These are phyloP conservation scores for Acipenser oxyrinchus DNA, from an alignment of 2,797 vertebrate genomes.

Conservation along the genomic window DNA sequence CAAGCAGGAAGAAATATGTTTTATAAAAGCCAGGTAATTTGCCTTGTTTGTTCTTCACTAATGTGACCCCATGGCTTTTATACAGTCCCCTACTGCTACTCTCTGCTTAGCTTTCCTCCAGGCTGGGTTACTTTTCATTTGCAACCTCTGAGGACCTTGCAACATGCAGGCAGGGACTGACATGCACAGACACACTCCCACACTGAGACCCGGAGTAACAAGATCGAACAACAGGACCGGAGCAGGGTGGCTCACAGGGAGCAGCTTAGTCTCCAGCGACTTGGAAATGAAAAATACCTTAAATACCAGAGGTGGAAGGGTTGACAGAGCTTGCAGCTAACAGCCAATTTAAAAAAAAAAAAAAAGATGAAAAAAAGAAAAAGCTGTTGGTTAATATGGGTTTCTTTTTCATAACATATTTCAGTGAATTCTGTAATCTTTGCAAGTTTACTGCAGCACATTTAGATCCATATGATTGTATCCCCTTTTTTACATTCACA, in stretches of 20 bases:
- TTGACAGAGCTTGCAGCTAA: not conserved
- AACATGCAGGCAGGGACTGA: too few species aligned
- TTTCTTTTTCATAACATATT: constrained; percentile 17
- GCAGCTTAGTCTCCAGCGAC: not conserved
- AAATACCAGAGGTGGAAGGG: constrained; percentile 13
- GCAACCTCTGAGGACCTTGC: too few species aligned
- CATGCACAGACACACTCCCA: not conserved
- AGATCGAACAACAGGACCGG: not conserved
- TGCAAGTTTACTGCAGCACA: constrained; percentile 9
- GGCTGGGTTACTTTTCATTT: too few species aligned
- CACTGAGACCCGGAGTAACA: not conserved
- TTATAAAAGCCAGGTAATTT: too few species aligned
- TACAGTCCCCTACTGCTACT: too few species aligned
- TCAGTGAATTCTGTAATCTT: constrained; percentile 10
- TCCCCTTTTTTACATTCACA: constrained; percentile 24
- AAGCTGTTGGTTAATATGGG: constrained; percentile 13
- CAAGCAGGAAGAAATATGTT: too few species aligned
- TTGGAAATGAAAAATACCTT: constrained; percentile 9
- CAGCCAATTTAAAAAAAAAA: constrained; percentile 19
- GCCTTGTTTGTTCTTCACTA: too few species aligned
- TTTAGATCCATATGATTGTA: constrained; percentile 27
- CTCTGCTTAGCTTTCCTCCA: too few species aligned
- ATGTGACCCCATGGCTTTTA: too few species aligned
- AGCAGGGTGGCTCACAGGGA: too few species aligned
- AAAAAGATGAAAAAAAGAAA: constrained; percentile 1